Evolutionary conservation across 2,797 vertebrate species (phyloP).

Genomic region (Phoebastria nigripes): DNA sequence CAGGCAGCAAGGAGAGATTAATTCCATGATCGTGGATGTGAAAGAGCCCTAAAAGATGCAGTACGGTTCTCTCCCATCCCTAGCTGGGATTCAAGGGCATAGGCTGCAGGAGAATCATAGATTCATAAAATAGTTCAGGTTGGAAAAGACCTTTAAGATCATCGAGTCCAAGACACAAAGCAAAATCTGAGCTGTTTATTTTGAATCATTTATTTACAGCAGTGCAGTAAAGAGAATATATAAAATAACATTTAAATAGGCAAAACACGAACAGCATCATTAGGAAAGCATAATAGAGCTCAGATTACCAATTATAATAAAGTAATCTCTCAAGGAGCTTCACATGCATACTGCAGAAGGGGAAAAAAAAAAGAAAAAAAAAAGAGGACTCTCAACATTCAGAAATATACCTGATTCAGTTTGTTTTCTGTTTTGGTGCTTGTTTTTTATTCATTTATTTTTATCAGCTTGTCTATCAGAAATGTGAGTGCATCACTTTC

Average conservation of each 20-base stretch:
- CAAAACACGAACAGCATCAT: slow-evolving; percentile 38
- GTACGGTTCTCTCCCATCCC: neutral
- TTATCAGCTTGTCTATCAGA: neutral
- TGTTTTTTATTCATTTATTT: neutral
- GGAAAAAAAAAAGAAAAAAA: no score
- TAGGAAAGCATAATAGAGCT: slow-evolving; percentile 45
- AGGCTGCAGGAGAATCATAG: neutral
- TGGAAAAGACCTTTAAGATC: neutral
- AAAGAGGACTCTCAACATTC: neutral
- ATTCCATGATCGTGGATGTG: neutral
- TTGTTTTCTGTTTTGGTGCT: neutral
- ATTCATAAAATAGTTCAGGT: neutral
- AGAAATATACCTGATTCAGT: neutral
- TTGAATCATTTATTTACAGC: slow-evolving; percentile 28
- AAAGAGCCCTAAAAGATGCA: neutral
- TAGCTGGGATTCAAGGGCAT: neutral
- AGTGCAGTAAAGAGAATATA: neutral
- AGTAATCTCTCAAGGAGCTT: slow-evolving; percentile 45
- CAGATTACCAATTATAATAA: slow-evolving; percentile 52
- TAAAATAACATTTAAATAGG: slow-evolving; percentile 49
- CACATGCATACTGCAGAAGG: neutral
- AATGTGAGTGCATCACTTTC: neutral
- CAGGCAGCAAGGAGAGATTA: neutral
- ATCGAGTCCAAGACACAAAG: neutral
- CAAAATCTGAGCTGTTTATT: neutral